A percentile compares a stretch with the other conserved stretches of the same genome.
Conservation (phyloP, 2,888 invertebrate genomes). For the Acronicta psi region DNA sequence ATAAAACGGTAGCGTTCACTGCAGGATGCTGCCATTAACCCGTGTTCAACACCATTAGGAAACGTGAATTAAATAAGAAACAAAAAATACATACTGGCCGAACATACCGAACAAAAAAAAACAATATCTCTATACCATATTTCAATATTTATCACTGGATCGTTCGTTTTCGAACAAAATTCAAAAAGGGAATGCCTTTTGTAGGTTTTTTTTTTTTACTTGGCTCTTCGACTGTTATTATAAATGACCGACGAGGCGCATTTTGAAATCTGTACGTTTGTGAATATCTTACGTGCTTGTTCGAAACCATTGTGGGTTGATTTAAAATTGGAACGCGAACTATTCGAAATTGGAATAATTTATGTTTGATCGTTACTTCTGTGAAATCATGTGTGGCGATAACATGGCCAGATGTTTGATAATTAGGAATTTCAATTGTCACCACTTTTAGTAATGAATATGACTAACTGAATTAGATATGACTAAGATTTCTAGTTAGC, state of each 20-base stretch:
- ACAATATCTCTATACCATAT: constrained; percentile 85
- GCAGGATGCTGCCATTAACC: constrained; percentile 73
- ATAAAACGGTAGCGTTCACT: constrained; percentile 84
- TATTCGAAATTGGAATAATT: constrained; percentile 14
- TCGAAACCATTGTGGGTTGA: constrained; percentile 11
- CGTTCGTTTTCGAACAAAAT: constrained; percentile 86
- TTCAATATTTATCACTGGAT: constrained; percentile 88
- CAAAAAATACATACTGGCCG: constrained; percentile 51
- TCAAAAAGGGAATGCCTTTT: constrained; percentile 73
- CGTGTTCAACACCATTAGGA: constrained; percentile 78
- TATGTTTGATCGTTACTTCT: neutral
- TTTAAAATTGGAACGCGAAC: constrained; percentile 23
- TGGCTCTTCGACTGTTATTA: constrained; percentile 74
- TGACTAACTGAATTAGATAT: constrained; percentile 8
- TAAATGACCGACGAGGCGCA: constrained; percentile 79
- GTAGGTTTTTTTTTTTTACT: constrained; percentile 63
- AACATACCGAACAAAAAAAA: constrained; percentile 73
- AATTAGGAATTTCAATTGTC: neutral
- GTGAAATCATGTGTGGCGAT: constrained; percentile 1
- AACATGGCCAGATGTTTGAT: constrained; percentile 5
- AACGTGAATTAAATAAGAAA: constrained; percentile 63
- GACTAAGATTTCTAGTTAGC: constrained; percentile 1
- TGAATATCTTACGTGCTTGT: constrained; percentile 67
- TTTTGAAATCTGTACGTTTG: constrained; percentile 77
- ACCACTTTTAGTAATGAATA: constrained; percentile 8